Evolutionary conservation across 1,140 invertebrate species (phyloP), one percentile per base, ranked within the genome.

Genomic region (Eubasilissa regina): DNA sequence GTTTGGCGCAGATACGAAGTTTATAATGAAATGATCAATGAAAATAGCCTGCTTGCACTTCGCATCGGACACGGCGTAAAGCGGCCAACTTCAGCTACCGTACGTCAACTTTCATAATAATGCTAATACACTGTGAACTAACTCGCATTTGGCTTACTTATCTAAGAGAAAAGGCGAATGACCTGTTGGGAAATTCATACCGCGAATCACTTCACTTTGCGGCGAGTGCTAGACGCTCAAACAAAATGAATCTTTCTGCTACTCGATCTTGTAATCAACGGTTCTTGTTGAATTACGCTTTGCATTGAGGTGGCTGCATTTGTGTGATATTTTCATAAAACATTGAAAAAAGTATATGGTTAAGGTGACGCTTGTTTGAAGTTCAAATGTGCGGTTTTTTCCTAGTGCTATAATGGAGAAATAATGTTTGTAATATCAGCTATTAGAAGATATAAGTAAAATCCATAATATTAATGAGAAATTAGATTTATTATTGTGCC

Each of bases 111-210:
- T 80, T 80, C 78, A 76, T 80, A 80, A 80, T 80, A 80, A 80
- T 80, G 78, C 73, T 80, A 80, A 80, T 79, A 75, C 66, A 48
- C 60, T 53, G 78, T 75, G 73, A 76, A 64, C 78, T 72, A 76
- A 80, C 78, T 80, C 74, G 78, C 78, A 75, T 80, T 80, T 80
- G 78, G 73, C 73, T 80, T 80, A 80, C 78, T 80, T 80, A 75
- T 75, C 78, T 80, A 80, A 80, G 73, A 74, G 72, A 80, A 80
- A 80, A 80, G 78, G 78, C 78, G 72, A 80, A 80, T 68, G 78
- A 80, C 60, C 78, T 80, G 72, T 25, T 70, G 73, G 55, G 73
- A 80, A 75, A 80, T 75, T 80, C 53, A 75, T 75, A 64, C 70
- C 15, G 78, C 44, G 45, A 75, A 45, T 75, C 47, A 70, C 47